phyloP scores from a whole-genome alignment of 2,888 invertebrate genomes.

The Acleris literana region DNA sequence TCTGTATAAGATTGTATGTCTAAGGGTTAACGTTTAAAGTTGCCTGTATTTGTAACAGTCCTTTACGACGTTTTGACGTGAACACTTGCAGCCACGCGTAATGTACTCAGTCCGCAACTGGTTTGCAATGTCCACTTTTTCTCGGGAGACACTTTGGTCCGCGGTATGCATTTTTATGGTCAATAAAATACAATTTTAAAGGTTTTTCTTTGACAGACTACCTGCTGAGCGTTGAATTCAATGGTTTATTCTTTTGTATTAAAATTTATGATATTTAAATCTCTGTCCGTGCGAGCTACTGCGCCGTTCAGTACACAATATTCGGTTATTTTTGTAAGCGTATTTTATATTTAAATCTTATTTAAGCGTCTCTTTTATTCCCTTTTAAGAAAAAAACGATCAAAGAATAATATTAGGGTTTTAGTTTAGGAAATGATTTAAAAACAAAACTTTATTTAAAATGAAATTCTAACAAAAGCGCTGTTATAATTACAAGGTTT shows the following conservation, averaged over 20 bases:
- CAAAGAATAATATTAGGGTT: too few species aligned
- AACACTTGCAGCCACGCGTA: slow-evolving; percentile 45
- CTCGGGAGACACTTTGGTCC: slow-evolving; percentile 34
- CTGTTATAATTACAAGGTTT: too few species aligned
- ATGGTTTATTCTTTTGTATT: slow-evolving; percentile 21
- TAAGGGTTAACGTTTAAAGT: slow-evolving; percentile 26
- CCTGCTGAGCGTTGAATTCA: slow-evolving; percentile 26
- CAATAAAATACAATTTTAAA: slow-evolving; percentile 31
- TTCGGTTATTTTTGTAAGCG: neutral
- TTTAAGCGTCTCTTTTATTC: too few species aligned
- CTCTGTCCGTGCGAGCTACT: slow-evolving; percentile 2
- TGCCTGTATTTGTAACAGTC: slow-evolving; percentile 26
- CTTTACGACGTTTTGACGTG: slow-evolving; percentile 37
- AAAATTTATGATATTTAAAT: slow-evolving; percentile 31
- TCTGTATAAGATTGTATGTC: slow-evolving; percentile 29
- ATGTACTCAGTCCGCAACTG: slow-evolving; percentile 46
- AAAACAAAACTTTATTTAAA: too few species aligned
- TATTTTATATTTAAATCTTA: neutral
- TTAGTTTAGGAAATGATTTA: too few species aligned
- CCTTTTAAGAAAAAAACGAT: too few species aligned
- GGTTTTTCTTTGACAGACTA: slow-evolving; percentile 28
- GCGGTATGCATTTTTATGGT: slow-evolving; percentile 31
- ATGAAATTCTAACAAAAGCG: too few species aligned
- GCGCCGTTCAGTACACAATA: neutral
- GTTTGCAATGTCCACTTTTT: slow-evolving; percentile 40